phyloP scores from a whole-genome alignment of 2,113 vertebrate genomes.

The Leptocoma aspasia region DNA sequence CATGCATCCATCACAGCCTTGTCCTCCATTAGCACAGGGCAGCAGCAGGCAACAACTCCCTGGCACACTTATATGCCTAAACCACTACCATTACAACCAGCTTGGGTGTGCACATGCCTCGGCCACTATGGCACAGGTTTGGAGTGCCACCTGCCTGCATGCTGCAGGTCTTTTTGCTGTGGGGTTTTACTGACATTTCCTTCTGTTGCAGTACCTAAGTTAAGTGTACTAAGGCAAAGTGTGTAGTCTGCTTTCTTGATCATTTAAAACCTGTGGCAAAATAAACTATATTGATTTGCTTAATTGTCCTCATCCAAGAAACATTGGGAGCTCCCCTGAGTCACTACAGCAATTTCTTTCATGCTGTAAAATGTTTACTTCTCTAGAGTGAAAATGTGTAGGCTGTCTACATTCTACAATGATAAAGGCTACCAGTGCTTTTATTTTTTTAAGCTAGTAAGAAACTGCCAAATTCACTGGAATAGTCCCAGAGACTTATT shows the following conservation, averaged over 20 bases:
- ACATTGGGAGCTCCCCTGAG: not conserved
- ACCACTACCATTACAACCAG: not conserved
- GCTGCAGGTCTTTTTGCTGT: not conserved
- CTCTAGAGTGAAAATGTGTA: not conserved
- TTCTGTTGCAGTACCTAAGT: not conserved
- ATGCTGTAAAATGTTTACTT: not conserved
- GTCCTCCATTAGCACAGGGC: fast-evolving
- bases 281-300: conserved; percentile 44
- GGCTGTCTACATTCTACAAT: not conserved
- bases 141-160: not conserved
- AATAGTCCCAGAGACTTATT: not conserved
- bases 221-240: not conserved
- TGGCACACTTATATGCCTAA: not conserved
- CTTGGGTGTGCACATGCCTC: not conserved
- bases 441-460: not conserved
- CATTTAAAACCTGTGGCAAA: conserved; percentile 38
- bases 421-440: not conserved
- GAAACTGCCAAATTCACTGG: not conserved
- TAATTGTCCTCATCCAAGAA: conserved; percentile 37
- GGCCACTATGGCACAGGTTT: not conserved
- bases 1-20: fast-evolving
- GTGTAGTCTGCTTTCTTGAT: conserved; percentile 15
- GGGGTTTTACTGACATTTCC: not conserved
- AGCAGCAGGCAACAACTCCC: not conserved
- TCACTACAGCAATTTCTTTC: conserved; percentile 8